A percentile compares a stretch with the other conserved stretches of the same genome.
These are phyloP conservation scores for Phania funesta DNA, from an alignment of 2,888 invertebrate species.

Conservation along the genomic window DNA sequence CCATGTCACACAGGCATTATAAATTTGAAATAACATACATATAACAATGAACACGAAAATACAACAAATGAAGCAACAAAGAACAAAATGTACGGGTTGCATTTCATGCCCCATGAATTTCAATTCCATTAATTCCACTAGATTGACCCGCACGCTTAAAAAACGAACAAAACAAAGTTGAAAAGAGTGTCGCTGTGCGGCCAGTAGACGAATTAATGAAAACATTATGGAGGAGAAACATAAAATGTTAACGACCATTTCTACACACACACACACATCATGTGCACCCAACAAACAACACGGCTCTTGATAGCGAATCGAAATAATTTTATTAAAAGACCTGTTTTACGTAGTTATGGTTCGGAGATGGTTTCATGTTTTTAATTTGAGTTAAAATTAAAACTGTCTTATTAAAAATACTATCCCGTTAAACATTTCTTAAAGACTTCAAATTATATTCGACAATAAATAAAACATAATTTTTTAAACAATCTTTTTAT, in stretches of 20 bases:
- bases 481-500: too few species aligned
- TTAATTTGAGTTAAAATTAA: too few species aligned
- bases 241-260: constrained; percentile 30
- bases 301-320: not conserved
- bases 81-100: constrained; percentile 45
- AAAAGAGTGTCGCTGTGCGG: constrained; percentile 77
- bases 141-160: constrained; percentile 77
- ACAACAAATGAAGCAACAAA: constrained; percentile 37
- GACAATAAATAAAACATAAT: too few species aligned
- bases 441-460: too few species aligned
- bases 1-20: constrained; percentile 71
- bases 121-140: constrained; percentile 81
- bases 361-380: too few species aligned
- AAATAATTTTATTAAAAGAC: too few species aligned
- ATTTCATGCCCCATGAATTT: constrained; percentile 80
- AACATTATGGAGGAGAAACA: constrained; percentile 20
- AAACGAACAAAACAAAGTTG: constrained; percentile 39
- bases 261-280: not conserved
- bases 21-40: constrained; percentile 71
- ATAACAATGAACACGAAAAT: constrained; percentile 6
- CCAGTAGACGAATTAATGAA: constrained; percentile 72
- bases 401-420: too few species aligned
- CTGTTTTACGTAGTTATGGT: too few species aligned
- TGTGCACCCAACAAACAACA: constrained; percentile 10
- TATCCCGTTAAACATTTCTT: too few species aligned